A percentile compares a stretch with the other conserved stretches of the same genome.
Conservation (phyloP, 2,797 vertebrate genomes). For the Labroides dimidiatus region DNA sequence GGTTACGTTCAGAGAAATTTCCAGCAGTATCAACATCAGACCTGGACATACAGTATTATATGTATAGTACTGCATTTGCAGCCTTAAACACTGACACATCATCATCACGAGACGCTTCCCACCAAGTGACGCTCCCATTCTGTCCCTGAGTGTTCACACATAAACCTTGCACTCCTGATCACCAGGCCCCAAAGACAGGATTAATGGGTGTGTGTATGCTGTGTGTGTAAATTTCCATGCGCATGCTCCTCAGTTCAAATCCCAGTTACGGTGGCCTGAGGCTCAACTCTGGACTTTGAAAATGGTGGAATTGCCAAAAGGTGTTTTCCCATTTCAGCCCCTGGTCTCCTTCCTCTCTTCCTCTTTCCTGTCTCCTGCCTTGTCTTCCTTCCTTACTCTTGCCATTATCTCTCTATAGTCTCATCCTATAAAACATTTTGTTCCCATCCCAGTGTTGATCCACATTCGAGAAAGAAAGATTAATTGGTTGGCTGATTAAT, state of each 20-base stretch:
- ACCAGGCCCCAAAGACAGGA: slow-evolving; percentile 66
- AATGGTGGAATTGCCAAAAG: slow-evolving; percentile 72
- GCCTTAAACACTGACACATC: background rate
- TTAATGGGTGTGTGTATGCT: slow-evolving; percentile 34
- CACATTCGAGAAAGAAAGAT: too few relatives aligned
- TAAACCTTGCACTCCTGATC: slow-evolving; percentile 50
- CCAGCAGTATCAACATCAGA: background rate
- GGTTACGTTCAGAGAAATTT: slow-evolving; percentile 23
- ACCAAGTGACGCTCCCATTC: slow-evolving; percentile 23
- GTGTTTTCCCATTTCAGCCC: slow-evolving; percentile 57
- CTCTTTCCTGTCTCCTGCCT: background rate
- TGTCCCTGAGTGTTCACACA: slow-evolving; percentile 40
- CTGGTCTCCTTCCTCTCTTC: slow-evolving; percentile 6
- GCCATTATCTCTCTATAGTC: background rate
- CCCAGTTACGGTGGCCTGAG: slow-evolving; percentile 63
- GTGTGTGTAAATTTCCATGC: background rate
- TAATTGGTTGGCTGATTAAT: background rate
- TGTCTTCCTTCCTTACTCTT: background rate
- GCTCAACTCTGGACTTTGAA: slow-evolving; percentile 73
- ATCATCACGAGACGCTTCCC: background rate
- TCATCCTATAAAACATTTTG: too few relatives aligned
- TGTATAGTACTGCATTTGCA: slow-evolving; percentile 4
- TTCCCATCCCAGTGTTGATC: too few relatives aligned
- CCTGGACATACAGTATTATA: background rate
- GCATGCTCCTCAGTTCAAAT: slow-evolving; percentile 36